Conservation (phyloP, 2,113 vertebrate species). For the Megalops atlanticus region DNA sequence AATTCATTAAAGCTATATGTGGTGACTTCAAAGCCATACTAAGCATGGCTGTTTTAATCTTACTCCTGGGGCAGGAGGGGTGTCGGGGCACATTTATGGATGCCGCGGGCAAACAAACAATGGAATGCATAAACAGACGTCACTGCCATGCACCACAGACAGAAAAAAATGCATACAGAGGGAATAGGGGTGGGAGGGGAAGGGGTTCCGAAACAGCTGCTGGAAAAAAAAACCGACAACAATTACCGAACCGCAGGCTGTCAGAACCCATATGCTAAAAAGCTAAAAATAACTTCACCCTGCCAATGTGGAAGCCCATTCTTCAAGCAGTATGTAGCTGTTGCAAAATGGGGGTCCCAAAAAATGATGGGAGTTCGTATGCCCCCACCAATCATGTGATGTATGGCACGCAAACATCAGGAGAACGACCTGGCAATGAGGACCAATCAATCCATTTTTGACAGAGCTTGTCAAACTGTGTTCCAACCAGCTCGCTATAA, state of each 20-base stretch:
- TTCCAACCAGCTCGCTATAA: no score
- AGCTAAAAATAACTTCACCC: conserved; percentile 45
- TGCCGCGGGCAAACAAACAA: conserved; percentile 15
- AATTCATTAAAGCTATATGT: conserved; percentile 7
- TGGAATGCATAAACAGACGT: conserved; percentile 32
- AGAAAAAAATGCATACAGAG: neutral
- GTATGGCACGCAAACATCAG: neutral
- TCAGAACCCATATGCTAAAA: conserved; percentile 24
- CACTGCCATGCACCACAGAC: neutral
- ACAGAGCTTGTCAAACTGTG: no score
- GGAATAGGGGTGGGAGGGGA: neutral
- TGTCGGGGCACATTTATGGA: neutral
- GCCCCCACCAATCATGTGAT: no score
- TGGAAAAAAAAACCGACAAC: conserved; percentile 53
- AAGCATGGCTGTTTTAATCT: neutral
- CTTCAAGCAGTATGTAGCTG: neutral
- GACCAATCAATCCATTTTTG: no score
- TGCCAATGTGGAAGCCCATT: neutral
- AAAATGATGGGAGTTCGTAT: no score
- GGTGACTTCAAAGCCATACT: conserved; percentile 17
- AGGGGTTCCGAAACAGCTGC: neutral
- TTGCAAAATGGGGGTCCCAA: neutral
- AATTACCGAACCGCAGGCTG: conserved; percentile 41
- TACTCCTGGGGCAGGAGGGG: neutral
- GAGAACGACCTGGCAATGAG: no score